Percentiles rank a stretch among this genome's conserved stretches.
These are phyloP conservation scores for Synergus gifuensis DNA, from an alignment of 2,888 invertebrate species.

Conservation along the genomic window DNA sequence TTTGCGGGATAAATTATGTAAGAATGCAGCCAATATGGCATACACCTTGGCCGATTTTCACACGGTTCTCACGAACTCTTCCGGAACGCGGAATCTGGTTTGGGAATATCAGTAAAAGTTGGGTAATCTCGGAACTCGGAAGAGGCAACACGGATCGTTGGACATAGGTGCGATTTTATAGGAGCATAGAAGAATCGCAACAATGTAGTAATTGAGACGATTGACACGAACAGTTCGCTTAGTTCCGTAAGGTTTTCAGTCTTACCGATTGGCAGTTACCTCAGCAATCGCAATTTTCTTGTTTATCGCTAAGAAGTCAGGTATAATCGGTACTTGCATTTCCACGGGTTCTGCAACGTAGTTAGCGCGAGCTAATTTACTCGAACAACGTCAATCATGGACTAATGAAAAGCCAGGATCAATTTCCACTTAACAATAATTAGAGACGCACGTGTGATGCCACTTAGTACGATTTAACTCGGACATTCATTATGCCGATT, in stretches of 20 bases:
- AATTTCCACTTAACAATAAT: conserved; percentile 55
- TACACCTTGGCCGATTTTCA: conserved; percentile 47
- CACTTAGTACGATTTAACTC: conserved; percentile 9
- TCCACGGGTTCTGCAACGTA: conserved; percentile 60
- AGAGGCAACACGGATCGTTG: conserved; percentile 11
- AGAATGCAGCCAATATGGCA: conserved; percentile 50
- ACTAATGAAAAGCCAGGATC: conserved; percentile 59
- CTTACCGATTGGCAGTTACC: conserved; percentile 13
- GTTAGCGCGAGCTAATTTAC: conserved; percentile 61
- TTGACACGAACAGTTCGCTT: conserved; percentile 13
- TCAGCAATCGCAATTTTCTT: conserved; percentile 51
- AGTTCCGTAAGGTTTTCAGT: conserved; percentile 6
- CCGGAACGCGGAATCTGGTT: conserved; percentile 52
- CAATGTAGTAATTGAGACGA: conserved; percentile 33
- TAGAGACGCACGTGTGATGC: conserved; percentile 42
- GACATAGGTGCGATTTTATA: conserved; percentile 12
- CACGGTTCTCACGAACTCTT: conserved; percentile 50
- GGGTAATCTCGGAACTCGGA: conserved; percentile 28
- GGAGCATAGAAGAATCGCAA: conserved; percentile 36
- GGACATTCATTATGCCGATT: neutral
- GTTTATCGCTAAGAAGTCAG: conserved; percentile 51
- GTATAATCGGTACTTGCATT: conserved; percentile 49
- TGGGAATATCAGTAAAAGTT: conserved; percentile 35
- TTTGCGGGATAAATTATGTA: conserved; percentile 54
- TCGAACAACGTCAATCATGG: conserved; percentile 45